Conservation (phyloP, 2,797 vertebrate genomes). For the Benthosema pterotum region DNA sequence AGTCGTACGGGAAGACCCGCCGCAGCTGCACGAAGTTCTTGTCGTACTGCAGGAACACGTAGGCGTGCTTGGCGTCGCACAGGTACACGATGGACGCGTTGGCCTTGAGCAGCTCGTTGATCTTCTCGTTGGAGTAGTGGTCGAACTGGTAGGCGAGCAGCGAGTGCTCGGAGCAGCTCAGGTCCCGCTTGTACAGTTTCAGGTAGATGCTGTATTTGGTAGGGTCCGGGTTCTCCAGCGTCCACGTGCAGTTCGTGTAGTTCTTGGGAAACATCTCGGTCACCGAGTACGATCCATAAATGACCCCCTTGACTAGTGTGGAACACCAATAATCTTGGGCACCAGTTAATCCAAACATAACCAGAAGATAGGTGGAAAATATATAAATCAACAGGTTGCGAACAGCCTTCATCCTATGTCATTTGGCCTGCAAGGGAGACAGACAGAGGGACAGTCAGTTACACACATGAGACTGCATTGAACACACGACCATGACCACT, state of each 20-base stretch:
- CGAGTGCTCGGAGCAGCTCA: slow-evolving; percentile 98
- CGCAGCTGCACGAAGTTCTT: slow-evolving; percentile 99
- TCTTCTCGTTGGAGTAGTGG: slow-evolving; percentile 99
- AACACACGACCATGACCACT: slow-evolving; percentile 21
- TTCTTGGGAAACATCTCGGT: slow-evolving; percentile 99
- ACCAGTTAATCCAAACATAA: slow-evolving; percentile 99
- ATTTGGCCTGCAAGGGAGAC: slow-evolving; percentile 94
- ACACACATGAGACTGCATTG: slow-evolving; percentile 65
- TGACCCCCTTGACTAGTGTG: slow-evolving; percentile 98
- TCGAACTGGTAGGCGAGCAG: slow-evolving; percentile 99
- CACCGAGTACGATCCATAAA: slow-evolving; percentile 99
- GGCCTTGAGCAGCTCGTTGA: slow-evolving; percentile 96
- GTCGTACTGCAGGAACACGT: slow-evolving; percentile 98
- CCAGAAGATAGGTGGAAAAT: slow-evolving; percentile 99
- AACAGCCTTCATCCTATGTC: slow-evolving; percentile 99
- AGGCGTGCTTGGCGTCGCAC: slow-evolving; percentile 95
- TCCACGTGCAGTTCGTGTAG: slow-evolving; percentile 99
- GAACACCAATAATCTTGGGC: slow-evolving; percentile 99
- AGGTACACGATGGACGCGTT: slow-evolving; percentile 98
- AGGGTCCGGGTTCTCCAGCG: slow-evolving; percentile 99
- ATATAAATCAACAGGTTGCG: slow-evolving; percentile 99
- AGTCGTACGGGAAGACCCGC: slow-evolving; percentile 91
- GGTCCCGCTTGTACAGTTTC: slow-evolving; percentile 99
- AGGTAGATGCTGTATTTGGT: slow-evolving; percentile 99
- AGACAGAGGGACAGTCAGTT: slow-evolving; percentile 83